Percentiles rank a stretch among this genome's conserved stretches.
phyloP scores from a whole-genome alignment of 1,140 invertebrate genomes.

The Rhagoletis pomonella region DNA sequence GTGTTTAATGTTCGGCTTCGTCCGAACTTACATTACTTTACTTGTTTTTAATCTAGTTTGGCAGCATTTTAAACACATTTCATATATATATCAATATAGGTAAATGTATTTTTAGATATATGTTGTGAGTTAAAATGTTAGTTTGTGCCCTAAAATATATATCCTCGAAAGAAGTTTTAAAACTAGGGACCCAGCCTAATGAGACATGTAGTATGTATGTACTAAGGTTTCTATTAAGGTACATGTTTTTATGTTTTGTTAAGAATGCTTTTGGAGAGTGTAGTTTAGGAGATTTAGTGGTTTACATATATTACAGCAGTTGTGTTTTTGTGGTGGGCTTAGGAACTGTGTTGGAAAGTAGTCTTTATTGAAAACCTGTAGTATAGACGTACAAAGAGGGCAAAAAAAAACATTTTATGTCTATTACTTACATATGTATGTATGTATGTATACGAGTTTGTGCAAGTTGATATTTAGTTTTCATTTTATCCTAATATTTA shows the following conservation, averaged over 20 bases:
- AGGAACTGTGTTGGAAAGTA: constrained; percentile 21
- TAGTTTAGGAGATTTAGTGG: background rate
- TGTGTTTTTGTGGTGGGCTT: background rate
- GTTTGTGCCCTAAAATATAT: too few species aligned
- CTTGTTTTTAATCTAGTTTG: too few species aligned
- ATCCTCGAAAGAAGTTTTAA: too few species aligned
- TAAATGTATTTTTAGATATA: too few species aligned
- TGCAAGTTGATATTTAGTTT: too few species aligned
- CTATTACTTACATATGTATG: background rate
- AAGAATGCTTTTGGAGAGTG: background rate
- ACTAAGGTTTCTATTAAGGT: background rate
- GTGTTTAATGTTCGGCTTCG: too few species aligned
- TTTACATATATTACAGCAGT: background rate
- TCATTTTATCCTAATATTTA: background rate
- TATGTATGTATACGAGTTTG: background rate
- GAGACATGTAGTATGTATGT: too few species aligned
- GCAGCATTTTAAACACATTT: too few species aligned
- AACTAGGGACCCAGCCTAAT: too few species aligned
- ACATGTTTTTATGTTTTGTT: background rate
- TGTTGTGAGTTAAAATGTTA: too few species aligned
- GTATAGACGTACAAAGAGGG: constrained; percentile 4
- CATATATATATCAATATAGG: too few species aligned
- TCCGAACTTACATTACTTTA: too few species aligned
- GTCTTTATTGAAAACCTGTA: constrained; percentile 27
- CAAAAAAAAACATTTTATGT: background rate